A percentile compares a stretch with the other conserved stretches of the same genome.
Evolutionary conservation across 1,140 invertebrate species (phyloP).

Genomic region (Pollicipes pollicipes): DNA sequence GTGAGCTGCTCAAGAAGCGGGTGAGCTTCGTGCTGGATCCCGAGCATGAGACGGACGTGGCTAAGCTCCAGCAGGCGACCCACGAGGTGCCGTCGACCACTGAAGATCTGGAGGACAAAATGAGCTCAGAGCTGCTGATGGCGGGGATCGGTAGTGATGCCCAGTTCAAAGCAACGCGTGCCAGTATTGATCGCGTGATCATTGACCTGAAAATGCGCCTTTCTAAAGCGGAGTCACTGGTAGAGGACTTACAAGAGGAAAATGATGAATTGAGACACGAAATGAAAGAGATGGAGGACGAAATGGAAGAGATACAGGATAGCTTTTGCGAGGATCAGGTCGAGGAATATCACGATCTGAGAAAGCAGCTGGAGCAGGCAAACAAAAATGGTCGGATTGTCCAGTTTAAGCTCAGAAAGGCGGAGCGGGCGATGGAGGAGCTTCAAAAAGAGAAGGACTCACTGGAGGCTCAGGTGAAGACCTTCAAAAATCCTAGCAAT

Average conservation of each 20-base stretch:
- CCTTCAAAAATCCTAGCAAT: conserved; percentile 25
- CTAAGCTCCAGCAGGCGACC: conserved; percentile 59
- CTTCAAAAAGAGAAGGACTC: conserved; percentile 65
- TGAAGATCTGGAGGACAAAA: conserved; percentile 62
- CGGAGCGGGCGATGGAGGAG: conserved; percentile 75
- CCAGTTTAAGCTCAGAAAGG: conserved; percentile 93
- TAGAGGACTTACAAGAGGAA: conserved; percentile 86
- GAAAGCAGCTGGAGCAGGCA: conserved; percentile 83
- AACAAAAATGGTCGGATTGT: conserved; percentile 96
- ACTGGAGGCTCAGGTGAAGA: conserved; percentile 25
- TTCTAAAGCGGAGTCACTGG: conserved; percentile 63
- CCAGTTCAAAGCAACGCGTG: conserved; percentile 24
- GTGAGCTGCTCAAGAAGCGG: conserved; percentile 44
- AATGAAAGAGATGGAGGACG: conserved; percentile 75
- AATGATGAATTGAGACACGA: conserved; percentile 91
- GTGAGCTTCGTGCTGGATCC: conserved; percentile 29
- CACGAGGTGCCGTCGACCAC: conserved; percentile 56
- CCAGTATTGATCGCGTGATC: conserved; percentile 37
- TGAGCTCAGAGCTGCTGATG: conserved; percentile 48
- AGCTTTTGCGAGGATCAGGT: conserved; percentile 94
- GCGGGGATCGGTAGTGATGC: conserved; percentile 50
- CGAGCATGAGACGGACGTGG: conserved; percentile 23
- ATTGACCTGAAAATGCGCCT: conserved; percentile 49
- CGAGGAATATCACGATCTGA: conserved; percentile 84
- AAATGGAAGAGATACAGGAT: conserved; percentile 96